These are phyloP conservation scores for Clarias fuscus DNA, from an alignment of 2,797 vertebrate genomes.

Conservation along the genomic window DNA sequence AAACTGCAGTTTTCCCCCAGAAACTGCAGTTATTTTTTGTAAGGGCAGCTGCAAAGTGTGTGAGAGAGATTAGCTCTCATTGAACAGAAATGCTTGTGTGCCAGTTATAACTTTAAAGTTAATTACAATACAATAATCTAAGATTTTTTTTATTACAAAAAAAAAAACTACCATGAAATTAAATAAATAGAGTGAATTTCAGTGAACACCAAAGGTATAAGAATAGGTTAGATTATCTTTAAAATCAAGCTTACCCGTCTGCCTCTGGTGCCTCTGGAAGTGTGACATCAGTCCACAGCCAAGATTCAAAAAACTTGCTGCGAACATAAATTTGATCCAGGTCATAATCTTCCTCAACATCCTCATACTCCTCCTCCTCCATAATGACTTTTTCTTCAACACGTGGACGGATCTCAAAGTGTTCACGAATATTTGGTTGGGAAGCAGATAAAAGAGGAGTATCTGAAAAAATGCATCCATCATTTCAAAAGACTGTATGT, in stretches of 20 bases:
- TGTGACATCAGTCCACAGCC: slow-evolving; percentile 73
- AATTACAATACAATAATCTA: no score
- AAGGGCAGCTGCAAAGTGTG: no score
- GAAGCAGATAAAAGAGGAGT: background rate
- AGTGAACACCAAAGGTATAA: background rate
- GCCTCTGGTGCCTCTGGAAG: slow-evolving; percentile 58
- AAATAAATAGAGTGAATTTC: no score
- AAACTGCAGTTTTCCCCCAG: no score
- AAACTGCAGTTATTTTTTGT: no score
- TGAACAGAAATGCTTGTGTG: no score
- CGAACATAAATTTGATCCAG: slow-evolving; percentile 67
- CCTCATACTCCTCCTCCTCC: background rate
- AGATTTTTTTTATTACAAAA: background rate
- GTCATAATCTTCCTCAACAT: slow-evolving; percentile 42
- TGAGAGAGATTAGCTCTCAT: no score
- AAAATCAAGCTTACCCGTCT: slow-evolving; percentile 61
- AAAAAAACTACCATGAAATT: background rate
- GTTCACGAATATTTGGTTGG: background rate
- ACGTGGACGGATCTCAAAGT: no score
- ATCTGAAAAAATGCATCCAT: background rate
- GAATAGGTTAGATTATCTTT: background rate
- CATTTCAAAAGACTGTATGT: background rate
- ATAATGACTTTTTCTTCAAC: no score
- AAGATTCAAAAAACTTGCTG: slow-evolving; percentile 73
- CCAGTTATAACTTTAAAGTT: no score